Conservation (phyloP, 2,113 vertebrate genomes). For the Bubo bubo region DNA sequence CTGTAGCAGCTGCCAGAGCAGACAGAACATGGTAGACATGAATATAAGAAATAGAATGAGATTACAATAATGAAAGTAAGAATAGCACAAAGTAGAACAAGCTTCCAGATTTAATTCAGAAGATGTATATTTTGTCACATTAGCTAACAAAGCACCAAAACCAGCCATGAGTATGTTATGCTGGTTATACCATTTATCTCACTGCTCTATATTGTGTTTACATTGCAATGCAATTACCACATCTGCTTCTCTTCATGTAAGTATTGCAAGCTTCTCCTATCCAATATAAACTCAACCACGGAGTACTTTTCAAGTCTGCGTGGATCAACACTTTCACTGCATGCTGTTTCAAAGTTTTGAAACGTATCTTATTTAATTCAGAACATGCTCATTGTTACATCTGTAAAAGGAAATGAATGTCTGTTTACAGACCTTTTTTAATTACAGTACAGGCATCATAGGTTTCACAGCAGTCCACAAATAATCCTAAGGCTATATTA, state of each 20-base stretch:
- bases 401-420: neutral
- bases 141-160: neutral
- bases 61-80: neutral
- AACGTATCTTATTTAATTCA: neutral
- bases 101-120: neutral
- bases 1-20: neutral
- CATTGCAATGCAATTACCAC: neutral
- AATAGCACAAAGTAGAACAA: neutral
- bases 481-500: neutral
- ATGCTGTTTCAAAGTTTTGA: neutral
- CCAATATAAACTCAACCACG: neutral
- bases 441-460: neutral
- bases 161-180: neutral
- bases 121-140: neutral
- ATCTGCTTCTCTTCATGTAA: neutral
- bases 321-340: neutral
- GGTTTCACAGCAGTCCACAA: neutral
- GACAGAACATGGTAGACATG: neutral
- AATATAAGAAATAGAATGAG: neutral
- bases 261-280: neutral
- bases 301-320: neutral
- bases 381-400: neutral
- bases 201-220: neutral
- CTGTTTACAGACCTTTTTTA: neutral
- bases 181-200: neutral